Percentiles rank a stretch among this genome's conserved stretches.
These are phyloP conservation scores for Lepus timidus DNA, from an alignment of 2,113 vertebrate genomes.

Conservation along the genomic window DNA sequence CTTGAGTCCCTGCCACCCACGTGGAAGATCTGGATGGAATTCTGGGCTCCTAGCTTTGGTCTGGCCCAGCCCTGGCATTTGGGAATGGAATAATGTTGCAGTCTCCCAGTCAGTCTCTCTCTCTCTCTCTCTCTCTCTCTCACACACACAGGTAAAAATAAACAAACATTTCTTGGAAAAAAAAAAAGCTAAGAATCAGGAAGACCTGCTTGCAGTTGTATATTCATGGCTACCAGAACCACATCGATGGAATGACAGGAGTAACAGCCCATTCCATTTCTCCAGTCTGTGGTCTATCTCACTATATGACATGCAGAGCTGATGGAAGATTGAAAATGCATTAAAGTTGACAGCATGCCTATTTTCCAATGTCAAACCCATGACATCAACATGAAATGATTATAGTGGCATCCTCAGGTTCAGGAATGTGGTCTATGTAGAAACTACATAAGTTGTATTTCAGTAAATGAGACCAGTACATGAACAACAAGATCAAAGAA, in stretches of 20 bases:
- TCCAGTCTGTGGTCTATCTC: background rate
- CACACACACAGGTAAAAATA: too few species aligned
- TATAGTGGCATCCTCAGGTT: background rate
- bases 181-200: background rate
- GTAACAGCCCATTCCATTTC: background rate
- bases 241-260: background rate
- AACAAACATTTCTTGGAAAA: too few species aligned
- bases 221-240: background rate
- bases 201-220: background rate
- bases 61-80: too few species aligned
- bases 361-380: background rate
- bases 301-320: background rate
- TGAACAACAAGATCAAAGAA: slow-evolving; percentile 24
- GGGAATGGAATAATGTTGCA: too few species aligned
- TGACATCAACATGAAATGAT: slow-evolving; percentile 29
- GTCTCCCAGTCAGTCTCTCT: too few species aligned
- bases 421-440: background rate
- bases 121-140: too few species aligned
- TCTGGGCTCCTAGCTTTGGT: too few species aligned
- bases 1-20: too few species aligned
- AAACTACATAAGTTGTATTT: slow-evolving; percentile 55
- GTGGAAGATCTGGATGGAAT: too few species aligned
- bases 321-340: slow-evolving; percentile 4
- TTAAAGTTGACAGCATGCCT: background rate
- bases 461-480: slow-evolving; percentile 52